phyloP scores from a whole-genome alignment of 2,888 invertebrate species.

The Perdita meconis region DNA sequence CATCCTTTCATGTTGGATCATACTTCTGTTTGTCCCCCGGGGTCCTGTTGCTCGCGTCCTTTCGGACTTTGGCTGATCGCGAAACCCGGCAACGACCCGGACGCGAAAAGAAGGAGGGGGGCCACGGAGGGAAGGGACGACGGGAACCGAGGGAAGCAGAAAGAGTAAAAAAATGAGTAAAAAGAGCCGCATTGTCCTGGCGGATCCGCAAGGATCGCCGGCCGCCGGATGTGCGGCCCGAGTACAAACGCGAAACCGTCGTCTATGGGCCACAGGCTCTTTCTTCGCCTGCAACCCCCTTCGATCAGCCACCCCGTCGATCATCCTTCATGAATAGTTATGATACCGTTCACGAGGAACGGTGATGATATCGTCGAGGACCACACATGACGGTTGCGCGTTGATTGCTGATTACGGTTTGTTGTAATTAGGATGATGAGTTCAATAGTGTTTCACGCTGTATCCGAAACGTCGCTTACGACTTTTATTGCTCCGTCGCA shows the following conservation, averaged over 20 bases:
- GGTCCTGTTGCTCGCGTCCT: slow-evolving; percentile 64
- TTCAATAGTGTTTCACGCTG: slow-evolving; percentile 27
- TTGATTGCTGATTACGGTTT: slow-evolving; percentile 44
- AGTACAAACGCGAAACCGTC: slow-evolving; percentile 68
- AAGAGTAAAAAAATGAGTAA: slow-evolving; percentile 57
- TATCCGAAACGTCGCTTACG: background rate
- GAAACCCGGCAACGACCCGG: slow-evolving; percentile 49
- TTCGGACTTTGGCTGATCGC: slow-evolving; percentile 67
- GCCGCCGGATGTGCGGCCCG: slow-evolving; percentile 75
- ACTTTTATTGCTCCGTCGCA: slow-evolving; percentile 24
- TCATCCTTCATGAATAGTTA: slow-evolving; percentile 71
- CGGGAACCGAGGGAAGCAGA: slow-evolving; percentile 27
- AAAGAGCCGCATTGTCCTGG: slow-evolving; percentile 76
- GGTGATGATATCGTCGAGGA: slow-evolving; percentile 53
- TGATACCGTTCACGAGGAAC: slow-evolving; percentile 67
- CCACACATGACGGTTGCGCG: slow-evolving; percentile 45
- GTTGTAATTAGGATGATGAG: slow-evolving; percentile 47
- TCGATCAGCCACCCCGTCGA: slow-evolving; percentile 47
- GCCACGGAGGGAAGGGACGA: slow-evolving; percentile 20
- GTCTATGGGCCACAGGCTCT: slow-evolving; percentile 32
- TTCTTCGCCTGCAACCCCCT: slow-evolving; percentile 41
- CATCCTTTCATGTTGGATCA: slow-evolving; percentile 81
- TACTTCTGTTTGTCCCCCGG: slow-evolving; percentile 80
- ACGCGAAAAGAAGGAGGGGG: slow-evolving; percentile 42
- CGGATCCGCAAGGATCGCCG: slow-evolving; percentile 70